A percentile compares a stretch with the other conserved stretches of the same genome.
phyloP scores from a whole-genome alignment of 92 coral and sea anemone genomes.

The Parazoanthus darwini region DNA sequence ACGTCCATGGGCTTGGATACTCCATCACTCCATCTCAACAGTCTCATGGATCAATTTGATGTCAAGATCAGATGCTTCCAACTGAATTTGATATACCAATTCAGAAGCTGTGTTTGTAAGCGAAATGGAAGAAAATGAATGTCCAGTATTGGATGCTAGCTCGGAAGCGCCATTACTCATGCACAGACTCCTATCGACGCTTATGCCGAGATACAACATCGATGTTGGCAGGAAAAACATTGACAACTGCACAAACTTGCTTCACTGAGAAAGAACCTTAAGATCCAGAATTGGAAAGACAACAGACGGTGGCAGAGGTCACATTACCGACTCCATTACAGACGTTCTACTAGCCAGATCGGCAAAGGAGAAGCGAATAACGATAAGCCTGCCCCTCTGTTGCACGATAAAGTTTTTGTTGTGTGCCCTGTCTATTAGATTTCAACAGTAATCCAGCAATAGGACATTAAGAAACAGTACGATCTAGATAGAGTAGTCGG shows the following conservation, averaged over 20 bases:
- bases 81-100: too few relatives aligned
- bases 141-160: neutral
- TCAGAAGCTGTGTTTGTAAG: too few relatives aligned
- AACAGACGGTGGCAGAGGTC: neutral
- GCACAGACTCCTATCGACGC: neutral
- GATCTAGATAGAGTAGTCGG: too few relatives aligned
- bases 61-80: too few relatives aligned
- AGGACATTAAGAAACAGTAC: conserved; percentile 49
- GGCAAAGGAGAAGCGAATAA: conserved; percentile 4
- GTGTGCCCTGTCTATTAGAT: conserved; percentile 59
- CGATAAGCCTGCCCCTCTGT: conserved; percentile 54
- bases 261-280: conserved; percentile 48
- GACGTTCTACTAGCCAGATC: conserved; percentile 16
- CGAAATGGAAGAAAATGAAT: too few relatives aligned
- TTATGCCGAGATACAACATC: neutral
- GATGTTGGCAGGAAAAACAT: conserved; percentile 64
- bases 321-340: too few relatives aligned
- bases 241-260: conserved; percentile 52
- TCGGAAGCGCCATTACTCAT: neutral
- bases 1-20: too few relatives aligned
- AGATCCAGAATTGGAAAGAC: neutral
- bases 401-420: conserved; percentile 48
- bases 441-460: conserved; percentile 55
- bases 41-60: too few relatives aligned
- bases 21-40: too few relatives aligned